phyloP scores from a whole-genome alignment of 2,113 vertebrate genomes.

The Chaetodon auriga region DNA sequence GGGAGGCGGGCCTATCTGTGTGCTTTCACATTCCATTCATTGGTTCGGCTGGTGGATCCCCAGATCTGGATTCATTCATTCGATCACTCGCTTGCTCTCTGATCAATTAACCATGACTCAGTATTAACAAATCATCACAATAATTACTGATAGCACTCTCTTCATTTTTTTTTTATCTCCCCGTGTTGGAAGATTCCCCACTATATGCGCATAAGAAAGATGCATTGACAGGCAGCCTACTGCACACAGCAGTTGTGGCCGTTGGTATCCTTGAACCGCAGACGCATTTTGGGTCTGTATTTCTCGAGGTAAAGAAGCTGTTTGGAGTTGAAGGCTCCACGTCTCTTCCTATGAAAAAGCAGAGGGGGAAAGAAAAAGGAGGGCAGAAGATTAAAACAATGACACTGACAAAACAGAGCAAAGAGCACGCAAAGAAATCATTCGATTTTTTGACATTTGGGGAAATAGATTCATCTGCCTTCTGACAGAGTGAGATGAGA shows the following conservation, averaged over 20 bases:
- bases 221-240: conserved; percentile 80
- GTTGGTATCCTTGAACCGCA: conserved; percentile 96
- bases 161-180: conserved; percentile 62
- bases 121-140: conserved; percentile 86
- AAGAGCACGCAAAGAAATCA: not conserved
- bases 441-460: not conserved
- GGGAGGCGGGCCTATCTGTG: conserved; percentile 81
- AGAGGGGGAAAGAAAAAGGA: conserved; percentile 20
- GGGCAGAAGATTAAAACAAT: not conserved
- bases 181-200: conserved; percentile 71
- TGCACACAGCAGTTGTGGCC: conserved; percentile 95
- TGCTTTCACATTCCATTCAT: conserved; percentile 86
- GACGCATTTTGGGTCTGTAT: conserved; percentile 97
- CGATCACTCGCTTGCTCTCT: conserved; percentile 76
- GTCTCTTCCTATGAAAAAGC: conserved; percentile 90
- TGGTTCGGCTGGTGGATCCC: conserved; percentile 86
- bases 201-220: conserved; percentile 66
- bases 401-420: not conserved
- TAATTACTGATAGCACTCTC: conserved; percentile 84
- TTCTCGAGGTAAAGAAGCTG: conserved; percentile 99
- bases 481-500: not conserved
- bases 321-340: conserved; percentile 99
- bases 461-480: not conserved
- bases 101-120: conserved; percentile 82
- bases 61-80: conserved; percentile 81